These are phyloP conservation scores for Takifugu ocellatus DNA, from an alignment of 2,797 vertebrate genomes.

Conservation along the genomic window DNA sequence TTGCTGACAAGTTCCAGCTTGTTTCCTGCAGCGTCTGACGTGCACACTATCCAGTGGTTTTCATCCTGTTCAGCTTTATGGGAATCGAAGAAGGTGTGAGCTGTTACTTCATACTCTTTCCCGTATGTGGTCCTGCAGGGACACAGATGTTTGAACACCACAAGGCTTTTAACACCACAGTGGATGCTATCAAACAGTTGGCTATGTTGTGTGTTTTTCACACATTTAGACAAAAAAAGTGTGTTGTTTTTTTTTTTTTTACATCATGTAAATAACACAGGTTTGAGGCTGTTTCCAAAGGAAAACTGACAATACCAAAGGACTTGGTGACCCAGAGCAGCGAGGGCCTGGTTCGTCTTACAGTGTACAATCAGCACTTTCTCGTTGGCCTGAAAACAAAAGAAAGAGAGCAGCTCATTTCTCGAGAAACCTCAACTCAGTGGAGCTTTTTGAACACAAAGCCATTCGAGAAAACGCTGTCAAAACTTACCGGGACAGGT, in stretches of 20 bases:
- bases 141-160: slow-evolving; percentile 23
- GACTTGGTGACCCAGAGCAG: slow-evolving; percentile 74
- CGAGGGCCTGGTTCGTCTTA: slow-evolving; percentile 86
- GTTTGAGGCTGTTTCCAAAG: slow-evolving; percentile 4
- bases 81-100: slow-evolving; percentile 84
- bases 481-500: slow-evolving; percentile 80
- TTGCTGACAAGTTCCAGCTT: slow-evolving; percentile 57
- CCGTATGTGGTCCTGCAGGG: slow-evolving; percentile 82
- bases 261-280: no score
- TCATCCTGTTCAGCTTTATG: slow-evolving; percentile 82
- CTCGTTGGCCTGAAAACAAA: slow-evolving; percentile 76
- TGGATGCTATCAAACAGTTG: no score
- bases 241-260: no score
- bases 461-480: neutral
- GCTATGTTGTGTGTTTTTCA: no score
- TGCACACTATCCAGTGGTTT: slow-evolving; percentile 88
- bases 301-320: slow-evolving; percentile 72
- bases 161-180: no score
- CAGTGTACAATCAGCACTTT: slow-evolving; percentile 83
- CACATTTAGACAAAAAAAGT: no score
- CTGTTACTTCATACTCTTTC: slow-evolving; percentile 83
- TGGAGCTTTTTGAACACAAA: neutral
- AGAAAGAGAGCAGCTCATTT: neutral
- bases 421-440: neutral
- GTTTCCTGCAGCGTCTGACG: slow-evolving; percentile 67